Percentiles rank a stretch among this genome's conserved stretches.
These are phyloP conservation scores for Erynnis tages DNA, from an alignment of 2,888 invertebrate genomes.

Conservation along the genomic window DNA sequence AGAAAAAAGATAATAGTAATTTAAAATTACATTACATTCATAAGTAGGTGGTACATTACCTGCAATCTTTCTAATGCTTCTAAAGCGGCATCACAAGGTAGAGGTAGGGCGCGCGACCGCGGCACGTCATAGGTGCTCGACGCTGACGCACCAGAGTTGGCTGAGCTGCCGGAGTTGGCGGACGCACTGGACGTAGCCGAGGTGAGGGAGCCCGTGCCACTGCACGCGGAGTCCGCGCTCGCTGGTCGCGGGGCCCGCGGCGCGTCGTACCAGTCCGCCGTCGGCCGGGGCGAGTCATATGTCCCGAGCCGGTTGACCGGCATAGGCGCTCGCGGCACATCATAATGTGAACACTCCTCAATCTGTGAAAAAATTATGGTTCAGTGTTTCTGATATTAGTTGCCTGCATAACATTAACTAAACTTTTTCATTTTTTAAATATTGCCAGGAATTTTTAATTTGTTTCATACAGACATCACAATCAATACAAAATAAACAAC, in stretches of 20 bases:
- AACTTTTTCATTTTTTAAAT: too few relatives aligned
- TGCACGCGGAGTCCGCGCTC: constrained; percentile 81
- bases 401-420: neutral
- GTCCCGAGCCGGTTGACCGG: constrained; percentile 85
- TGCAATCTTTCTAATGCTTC: constrained; percentile 75
- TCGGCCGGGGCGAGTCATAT: constrained; percentile 81
- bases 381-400: neutral
- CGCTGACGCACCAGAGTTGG: constrained; percentile 66
- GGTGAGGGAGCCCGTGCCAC: constrained; percentile 75
- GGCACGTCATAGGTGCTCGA: constrained; percentile 78
- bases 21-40: too few relatives aligned
- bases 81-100: constrained; percentile 75
- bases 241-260: constrained; percentile 74
- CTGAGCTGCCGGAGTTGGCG: constrained; percentile 73
- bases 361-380: constrained; percentile 50
- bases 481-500: too few relatives aligned
- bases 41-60: constrained; percentile 62
- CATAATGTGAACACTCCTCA: constrained; percentile 75
- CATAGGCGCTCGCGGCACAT: constrained; percentile 75
- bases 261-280: constrained; percentile 73
- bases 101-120: constrained; percentile 67
- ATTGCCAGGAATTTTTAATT: too few relatives aligned
- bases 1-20: too few relatives aligned
- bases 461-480: too few relatives aligned
- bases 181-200: constrained; percentile 76